phyloP scores from a whole-genome alignment of 1,140 invertebrate genomes.

The Akabosia matsudoensis region DNA sequence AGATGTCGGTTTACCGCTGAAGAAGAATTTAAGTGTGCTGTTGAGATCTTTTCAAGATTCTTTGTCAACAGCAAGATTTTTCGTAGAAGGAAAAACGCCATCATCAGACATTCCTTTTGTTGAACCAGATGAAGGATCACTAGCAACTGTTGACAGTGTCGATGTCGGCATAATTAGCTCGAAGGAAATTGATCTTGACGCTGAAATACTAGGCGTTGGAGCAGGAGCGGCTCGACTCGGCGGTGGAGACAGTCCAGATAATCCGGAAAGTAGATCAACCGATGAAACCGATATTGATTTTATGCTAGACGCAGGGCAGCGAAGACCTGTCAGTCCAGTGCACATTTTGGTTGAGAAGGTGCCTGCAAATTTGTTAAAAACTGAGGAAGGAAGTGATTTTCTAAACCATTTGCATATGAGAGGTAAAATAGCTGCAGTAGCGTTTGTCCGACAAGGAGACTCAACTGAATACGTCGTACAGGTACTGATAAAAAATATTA shows the following conservation, averaged over 20 bases:
- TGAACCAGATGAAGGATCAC: background rate
- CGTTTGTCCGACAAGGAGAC: slow-evolving; percentile 31
- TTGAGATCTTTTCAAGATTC: slow-evolving; percentile 39
- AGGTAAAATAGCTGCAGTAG: slow-evolving; percentile 51
- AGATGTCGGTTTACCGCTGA: slow-evolving; percentile 33
- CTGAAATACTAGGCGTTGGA: background rate
- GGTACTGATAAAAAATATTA: background rate
- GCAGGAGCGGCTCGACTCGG: background rate
- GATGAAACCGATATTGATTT: background rate
- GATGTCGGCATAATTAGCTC: background rate
- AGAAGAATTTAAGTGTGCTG: slow-evolving; percentile 40
- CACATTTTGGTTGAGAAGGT: slow-evolving; percentile 43
- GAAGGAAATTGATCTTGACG: background rate
- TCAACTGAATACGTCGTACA: slow-evolving; percentile 16
- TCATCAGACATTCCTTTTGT: slow-evolving; percentile 11
- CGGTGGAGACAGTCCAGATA: background rate
- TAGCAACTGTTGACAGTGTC: background rate
- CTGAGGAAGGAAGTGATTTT: slow-evolving; percentile 29
- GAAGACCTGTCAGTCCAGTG: slow-evolving; percentile 32
- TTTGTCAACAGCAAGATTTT: slow-evolving; percentile 29
- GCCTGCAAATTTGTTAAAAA: slow-evolving; percentile 23
- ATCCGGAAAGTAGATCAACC: background rate
- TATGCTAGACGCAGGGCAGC: background rate
- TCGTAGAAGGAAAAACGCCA: slow-evolving; percentile 37
- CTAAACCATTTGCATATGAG: slow-evolving; percentile 56